Evolutionary conservation across 2,888 invertebrate genomes (phyloP).

Genomic region (Apodemia zela): DNA sequence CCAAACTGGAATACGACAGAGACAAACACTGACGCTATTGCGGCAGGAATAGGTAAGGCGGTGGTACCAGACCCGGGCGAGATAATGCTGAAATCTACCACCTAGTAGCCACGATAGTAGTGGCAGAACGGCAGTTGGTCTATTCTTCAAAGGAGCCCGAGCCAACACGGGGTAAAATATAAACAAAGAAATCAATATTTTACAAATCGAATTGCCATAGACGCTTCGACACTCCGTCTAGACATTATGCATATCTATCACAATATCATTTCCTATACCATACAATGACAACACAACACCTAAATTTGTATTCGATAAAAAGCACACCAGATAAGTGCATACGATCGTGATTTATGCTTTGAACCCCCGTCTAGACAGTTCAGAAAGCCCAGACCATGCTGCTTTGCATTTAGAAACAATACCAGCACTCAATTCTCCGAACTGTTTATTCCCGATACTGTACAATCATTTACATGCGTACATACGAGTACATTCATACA

Average conservation of each 20-base stretch:
- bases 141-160: too few relatives aligned
- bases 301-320: not conserved
- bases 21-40: too few relatives aligned
- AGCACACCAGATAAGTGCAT: not conserved
- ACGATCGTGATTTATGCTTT: slow-evolving; percentile 20
- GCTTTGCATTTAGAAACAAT: slow-evolving; percentile 24
- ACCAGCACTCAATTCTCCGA: not conserved
- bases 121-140: too few relatives aligned
- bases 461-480: not conserved
- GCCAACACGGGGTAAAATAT: too few relatives aligned
- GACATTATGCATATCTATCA: not conserved
- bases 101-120: too few relatives aligned
- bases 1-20: too few relatives aligned
- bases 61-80: too few relatives aligned
- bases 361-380: slow-evolving; percentile 40
- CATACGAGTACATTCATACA: not conserved
- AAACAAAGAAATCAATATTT: too few relatives aligned
- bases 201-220: too few relatives aligned
- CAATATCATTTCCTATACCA: not conserved
- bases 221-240: too few relatives aligned
- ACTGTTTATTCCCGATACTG: slow-evolving; percentile 3
- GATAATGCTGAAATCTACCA: too few relatives aligned
- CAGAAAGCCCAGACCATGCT: slow-evolving; percentile 38
- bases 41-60: too few relatives aligned
- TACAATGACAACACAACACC: not conserved